Evolutionary conservation across 2,113 vertebrate genomes (phyloP), one percentile per base, ranked within the genome.

Genomic region (Pedionomus torquatus): DNA sequence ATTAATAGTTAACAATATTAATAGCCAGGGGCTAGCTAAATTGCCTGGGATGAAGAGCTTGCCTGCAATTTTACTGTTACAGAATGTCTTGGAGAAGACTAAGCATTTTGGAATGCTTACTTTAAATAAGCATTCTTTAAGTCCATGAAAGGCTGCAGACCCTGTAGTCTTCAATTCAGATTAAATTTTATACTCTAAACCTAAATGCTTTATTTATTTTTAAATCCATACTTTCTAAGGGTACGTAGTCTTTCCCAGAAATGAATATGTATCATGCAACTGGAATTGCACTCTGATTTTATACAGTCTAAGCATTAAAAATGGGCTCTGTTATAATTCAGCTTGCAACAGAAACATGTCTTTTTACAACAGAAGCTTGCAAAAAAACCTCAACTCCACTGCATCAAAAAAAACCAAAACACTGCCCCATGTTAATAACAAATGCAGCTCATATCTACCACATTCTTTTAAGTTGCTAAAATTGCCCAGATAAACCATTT

Each of bases 401-500:
- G 81, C 90, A 91, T 96, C 89, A 81, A 90, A 88, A 96, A 95
- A 61, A 81, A n/a, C n/a, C 85, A 92, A 96, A 91, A 75, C 57
- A 41, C 41, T 85, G 66, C 31, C 81, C 69, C 7, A 1, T 9
- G 46, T 81, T 93, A 94, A 87, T 96, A 95, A 95, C 28, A 64
- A 95, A 97, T 71, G 96, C 72, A 92, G 89, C 84, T 96, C 83
- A 18, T 97, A 96, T 97, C 91, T 84, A 78, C 93, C 69, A 24
- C 1, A 17, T 96, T 97, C 94, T 93, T 85, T 90, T 71, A 89
- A 97, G 97, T 96, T 94, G 95, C 95, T 97, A 97, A 97, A 97
- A 98, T 94, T 93, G 95, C 96, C 95, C 95, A 97, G 97, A 98
- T 97, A 98, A 98, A 97, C 97, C 98, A 97, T 98, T 98, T 97